Evolutionary conservation across 2,113 vertebrate genomes (phyloP).

Genomic region (Onychorhynchus coronatus): DNA sequence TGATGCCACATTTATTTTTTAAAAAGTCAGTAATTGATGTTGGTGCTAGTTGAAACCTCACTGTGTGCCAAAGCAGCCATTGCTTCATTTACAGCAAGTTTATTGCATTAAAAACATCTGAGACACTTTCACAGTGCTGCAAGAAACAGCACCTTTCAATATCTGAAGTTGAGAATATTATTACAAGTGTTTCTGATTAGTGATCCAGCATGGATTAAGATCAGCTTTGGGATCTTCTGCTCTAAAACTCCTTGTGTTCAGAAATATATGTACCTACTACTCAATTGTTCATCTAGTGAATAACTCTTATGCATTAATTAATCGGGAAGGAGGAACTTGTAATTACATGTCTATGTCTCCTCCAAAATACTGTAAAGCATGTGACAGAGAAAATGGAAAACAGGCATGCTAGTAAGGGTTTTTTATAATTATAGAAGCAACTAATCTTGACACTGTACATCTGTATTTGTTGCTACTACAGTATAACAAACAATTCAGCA

Average conservation of each 20-base stretch:
- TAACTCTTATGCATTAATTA: background rate
- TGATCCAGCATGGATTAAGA: background rate
- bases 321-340: background rate
- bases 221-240: background rate
- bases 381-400: background rate
- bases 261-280: background rate
- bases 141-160: background rate
- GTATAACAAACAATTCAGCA: background rate
- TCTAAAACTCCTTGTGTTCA: background rate
- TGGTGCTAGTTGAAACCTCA: background rate
- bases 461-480: background rate
- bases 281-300: background rate
- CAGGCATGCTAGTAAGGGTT: background rate
- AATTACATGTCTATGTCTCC: background rate
- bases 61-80: background rate
- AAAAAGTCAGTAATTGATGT: background rate
- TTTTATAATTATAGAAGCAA: background rate
- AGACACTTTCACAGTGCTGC: background rate
- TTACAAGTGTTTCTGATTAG: background rate
- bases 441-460: background rate
- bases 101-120: background rate
- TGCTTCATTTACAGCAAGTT: background rate
- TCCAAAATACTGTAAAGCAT: background rate
- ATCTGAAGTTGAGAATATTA: background rate
- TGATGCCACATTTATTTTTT: background rate